A percentile compares a stretch with the other conserved stretches of the same genome.
phyloP scores from a whole-genome alignment of 1,140 invertebrate genomes.

The Yoshiicerus persimilis region DNA sequence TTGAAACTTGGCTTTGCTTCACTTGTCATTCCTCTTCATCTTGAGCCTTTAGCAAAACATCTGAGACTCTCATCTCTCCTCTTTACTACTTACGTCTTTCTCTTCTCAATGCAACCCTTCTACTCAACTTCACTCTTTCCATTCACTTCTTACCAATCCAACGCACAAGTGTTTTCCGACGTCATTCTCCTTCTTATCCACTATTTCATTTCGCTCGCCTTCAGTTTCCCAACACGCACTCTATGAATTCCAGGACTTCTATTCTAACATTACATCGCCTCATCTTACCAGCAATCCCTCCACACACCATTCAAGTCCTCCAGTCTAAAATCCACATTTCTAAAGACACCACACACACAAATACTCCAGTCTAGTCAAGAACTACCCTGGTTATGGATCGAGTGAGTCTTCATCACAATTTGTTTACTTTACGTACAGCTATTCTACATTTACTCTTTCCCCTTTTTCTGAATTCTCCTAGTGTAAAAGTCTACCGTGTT shows the following conservation, averaged over 20 bases:
- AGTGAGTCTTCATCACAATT: neutral
- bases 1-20: conserved; percentile 10
- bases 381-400: neutral
- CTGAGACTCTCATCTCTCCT: conserved; percentile 6
- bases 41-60: conserved; percentile 18
- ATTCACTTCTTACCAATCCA: neutral
- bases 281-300: neutral
- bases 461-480: neutral
- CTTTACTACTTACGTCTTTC: conserved; percentile 9
- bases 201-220: neutral
- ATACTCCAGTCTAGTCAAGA: neutral
- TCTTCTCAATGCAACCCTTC: conserved; percentile 12
- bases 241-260: neutral
- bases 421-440: neutral
- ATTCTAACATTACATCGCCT: neutral
- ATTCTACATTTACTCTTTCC: neutral
- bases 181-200: neutral
- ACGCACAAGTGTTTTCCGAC: neutral
- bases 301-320: neutral
- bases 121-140: neutral
- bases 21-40: conserved; percentile 28
- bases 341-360: neutral
- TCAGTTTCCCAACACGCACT: neutral
- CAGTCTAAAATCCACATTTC: neutral
- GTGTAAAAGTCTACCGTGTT: too few relatives aligned